Evolutionary conservation across 2,113 vertebrate genomes (phyloP).

Genomic region (Thymallus thymallus): DNA sequence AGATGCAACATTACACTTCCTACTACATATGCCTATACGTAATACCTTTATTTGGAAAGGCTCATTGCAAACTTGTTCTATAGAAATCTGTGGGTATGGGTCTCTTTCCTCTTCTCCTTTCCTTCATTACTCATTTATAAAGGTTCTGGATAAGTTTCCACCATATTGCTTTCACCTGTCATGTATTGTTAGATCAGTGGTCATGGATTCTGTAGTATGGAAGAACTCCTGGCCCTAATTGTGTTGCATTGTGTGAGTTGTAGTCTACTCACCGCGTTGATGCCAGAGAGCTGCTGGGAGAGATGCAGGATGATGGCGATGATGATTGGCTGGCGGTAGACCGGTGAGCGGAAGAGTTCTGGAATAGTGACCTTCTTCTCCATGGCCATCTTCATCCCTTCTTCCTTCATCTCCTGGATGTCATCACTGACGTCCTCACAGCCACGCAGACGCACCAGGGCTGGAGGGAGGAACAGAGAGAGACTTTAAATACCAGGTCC

Average conservation of each 20-base stretch:
- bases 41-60: no score
- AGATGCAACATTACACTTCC: no score
- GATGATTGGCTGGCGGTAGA: slow-evolving; percentile 87
- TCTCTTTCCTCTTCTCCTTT: no score
- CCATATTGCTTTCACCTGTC: no score
- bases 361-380: slow-evolving; percentile 85
- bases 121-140: no score
- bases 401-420: slow-evolving; percentile 92
- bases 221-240: not conserved
- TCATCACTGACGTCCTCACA: slow-evolving; percentile 80
- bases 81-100: no score
- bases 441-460: slow-evolving; percentile 82
- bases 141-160: no score
- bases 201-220: no score
- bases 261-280: slow-evolving; percentile 88
- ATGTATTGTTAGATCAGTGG: no score
- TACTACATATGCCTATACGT: no score
- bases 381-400: slow-evolving; percentile 82
- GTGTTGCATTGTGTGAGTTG: not conserved
- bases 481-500: no score
- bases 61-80: no score
- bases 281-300: slow-evolving; percentile 95
- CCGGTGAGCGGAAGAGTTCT: slow-evolving; percentile 83
- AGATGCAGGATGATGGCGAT: slow-evolving; percentile 92
- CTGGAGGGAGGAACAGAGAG: slow-evolving; percentile 59